Conservation (phyloP, 2,888 invertebrate species). For the Endomychus coccineus region DNA sequence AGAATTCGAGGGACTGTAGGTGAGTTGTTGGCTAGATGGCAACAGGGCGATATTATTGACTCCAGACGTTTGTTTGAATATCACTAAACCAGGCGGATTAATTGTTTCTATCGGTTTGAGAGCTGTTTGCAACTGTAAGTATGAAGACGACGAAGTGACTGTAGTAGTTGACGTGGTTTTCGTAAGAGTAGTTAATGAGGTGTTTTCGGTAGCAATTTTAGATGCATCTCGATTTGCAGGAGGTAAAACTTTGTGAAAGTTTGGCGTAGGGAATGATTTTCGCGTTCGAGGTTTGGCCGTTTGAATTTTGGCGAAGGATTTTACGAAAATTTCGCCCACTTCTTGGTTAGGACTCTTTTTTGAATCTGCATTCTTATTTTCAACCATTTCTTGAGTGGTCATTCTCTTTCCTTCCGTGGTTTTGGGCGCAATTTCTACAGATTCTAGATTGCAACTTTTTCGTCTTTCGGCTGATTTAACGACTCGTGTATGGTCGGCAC, state of each 20-base stretch:
- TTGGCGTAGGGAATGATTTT: not conserved
- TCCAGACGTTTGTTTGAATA: not conserved
- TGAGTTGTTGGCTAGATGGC: constrained; percentile 11
- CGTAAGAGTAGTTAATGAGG: not conserved
- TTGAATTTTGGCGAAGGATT: constrained; percentile 34
- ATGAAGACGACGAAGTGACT: not conserved
- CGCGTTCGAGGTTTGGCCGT: not conserved
- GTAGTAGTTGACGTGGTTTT: not conserved
- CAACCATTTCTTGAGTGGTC: constrained; percentile 1
- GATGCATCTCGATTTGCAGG: no score
- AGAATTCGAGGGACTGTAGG: constrained; percentile 4
- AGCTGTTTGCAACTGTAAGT: not conserved
- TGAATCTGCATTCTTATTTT: not conserved
- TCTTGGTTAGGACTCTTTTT: constrained; percentile 9
- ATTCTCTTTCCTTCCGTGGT: constrained; percentile 20
- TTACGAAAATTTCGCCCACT: constrained; percentile 32
- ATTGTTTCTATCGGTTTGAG: not conserved
- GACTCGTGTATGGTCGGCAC: constrained; percentile 16
- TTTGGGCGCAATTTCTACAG: constrained; percentile 25
- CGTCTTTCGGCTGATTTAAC: constrained; percentile 1
- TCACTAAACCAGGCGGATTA: not conserved
- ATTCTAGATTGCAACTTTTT: constrained; percentile 1
- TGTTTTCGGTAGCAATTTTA: no score
- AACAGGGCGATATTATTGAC: not conserved
- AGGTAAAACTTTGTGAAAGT: no score